phyloP scores from a whole-genome alignment of 2,797 vertebrate species.

The Anas bahamensis region DNA sequence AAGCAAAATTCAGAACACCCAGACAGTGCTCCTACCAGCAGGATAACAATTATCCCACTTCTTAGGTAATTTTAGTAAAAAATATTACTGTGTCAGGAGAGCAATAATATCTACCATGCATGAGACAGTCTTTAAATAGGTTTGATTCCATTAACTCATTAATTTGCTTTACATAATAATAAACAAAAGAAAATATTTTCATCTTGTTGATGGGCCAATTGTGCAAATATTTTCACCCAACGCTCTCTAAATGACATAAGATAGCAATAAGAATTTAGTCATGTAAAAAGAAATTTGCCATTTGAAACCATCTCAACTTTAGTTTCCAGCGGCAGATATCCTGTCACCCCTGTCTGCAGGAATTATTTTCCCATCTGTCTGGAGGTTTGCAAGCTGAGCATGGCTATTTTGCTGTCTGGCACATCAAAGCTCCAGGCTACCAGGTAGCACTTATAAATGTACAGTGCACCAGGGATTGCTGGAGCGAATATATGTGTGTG shows the following conservation, averaged over 20 bases:
- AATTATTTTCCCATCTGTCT: slow-evolving; percentile 25
- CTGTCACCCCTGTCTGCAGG: neutral
- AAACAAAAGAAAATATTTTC: slow-evolving; percentile 13
- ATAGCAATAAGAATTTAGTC: neutral
- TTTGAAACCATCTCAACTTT: neutral
- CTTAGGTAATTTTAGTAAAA: neutral
- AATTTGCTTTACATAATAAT: slow-evolving; percentile 16
- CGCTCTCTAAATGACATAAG: neutral
- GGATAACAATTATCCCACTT: neutral
- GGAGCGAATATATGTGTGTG: neutral
- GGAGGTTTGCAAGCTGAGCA: slow-evolving; percentile 1
- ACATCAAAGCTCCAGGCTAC: slow-evolving; percentile 14
- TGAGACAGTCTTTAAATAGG: slow-evolving; percentile 17
- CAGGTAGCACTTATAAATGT: slow-evolving; percentile 18
- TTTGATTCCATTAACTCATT: slow-evolving; percentile 25
- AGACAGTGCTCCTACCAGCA: neutral
- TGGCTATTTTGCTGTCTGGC: neutral
- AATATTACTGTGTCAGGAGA: slow-evolving; percentile 12
- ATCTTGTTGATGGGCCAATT: neutral
- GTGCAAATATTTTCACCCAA: neutral
- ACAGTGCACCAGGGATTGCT: neutral
- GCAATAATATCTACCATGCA: neutral
- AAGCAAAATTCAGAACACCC: neutral
- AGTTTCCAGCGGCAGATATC: neutral
- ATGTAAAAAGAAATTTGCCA: neutral